Base-by-base conservation (phyloP, 2,888 invertebrate species). In the Volucella bombylans region DNA sequence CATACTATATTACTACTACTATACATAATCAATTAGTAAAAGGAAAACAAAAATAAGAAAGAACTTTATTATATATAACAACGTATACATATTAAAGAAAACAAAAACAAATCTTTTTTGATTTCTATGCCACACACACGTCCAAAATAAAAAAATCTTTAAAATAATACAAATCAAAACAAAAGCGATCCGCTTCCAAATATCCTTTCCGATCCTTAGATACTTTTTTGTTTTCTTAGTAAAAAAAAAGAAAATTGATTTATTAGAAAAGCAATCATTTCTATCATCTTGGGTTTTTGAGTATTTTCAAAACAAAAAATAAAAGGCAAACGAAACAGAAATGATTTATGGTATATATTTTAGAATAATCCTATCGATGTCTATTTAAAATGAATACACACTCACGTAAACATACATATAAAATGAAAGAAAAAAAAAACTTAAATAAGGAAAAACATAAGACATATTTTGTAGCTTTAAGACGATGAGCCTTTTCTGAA, bases 381-480 rank as follows among this genome's bases (percentile, higher is more conserved):
- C 85, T 85, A 85, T 85, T 85, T 80, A 80, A 31, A 85, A 71
- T 72, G 67, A 81, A 69, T 71, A 78, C 71, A 80, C 55, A 62
- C 76, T 65, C 69, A 71, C 61, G 55, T 61, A 65, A 52, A 80
- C 68, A 85, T 62, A 77, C 61, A 76, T 57, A 52, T n/a, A 82
- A 52, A 69, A 50, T 68, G 67, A 6, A 31, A 31, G 6, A 31
- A 23, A 23, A 23, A 23, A 52, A 81, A 45, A 76, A 61, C 67
- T 80, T 65, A 68, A 77, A 52, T 76, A 80, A 62, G 74, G 74
- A 85, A 85, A 31, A 81, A 72, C 76, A 85, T 81, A 82, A 86
- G 82, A 82, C 81, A 86, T 80, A 80, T 76, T 86, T 78, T 74
- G 81, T 86, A 86, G 86, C 86, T 86, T 86, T 86, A 86, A 86